A percentile compares a stretch with the other conserved stretches of the same genome.
Conservation (phyloP, 2,888 invertebrate species). For the Panopea generosa region DNA sequence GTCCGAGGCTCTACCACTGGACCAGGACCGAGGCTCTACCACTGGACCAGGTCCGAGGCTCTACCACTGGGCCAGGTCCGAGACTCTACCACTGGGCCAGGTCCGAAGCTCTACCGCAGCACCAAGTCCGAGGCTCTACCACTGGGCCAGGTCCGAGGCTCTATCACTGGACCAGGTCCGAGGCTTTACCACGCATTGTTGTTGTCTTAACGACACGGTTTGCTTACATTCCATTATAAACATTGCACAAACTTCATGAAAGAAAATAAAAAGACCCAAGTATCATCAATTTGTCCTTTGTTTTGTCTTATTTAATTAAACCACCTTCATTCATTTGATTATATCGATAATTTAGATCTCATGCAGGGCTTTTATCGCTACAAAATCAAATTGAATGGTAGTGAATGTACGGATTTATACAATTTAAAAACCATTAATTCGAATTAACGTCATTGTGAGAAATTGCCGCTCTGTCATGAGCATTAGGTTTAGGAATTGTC, state of each 20-base stretch:
- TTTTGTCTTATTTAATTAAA: slow-evolving; percentile 56
- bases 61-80: too few relatives aligned
- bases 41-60: too few relatives aligned
- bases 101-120: too few relatives aligned
- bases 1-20: too few relatives aligned
- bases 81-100: too few relatives aligned
- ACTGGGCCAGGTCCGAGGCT: too few relatives aligned
- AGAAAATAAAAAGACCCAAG: slow-evolving; percentile 54
- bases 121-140: too few relatives aligned
- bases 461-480: slow-evolving; percentile 35
- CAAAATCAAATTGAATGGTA: slow-evolving; percentile 59
- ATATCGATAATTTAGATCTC: slow-evolving; percentile 62
- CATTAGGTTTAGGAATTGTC: not conserved
- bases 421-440: slow-evolving; percentile 65
- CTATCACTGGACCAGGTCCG: too few relatives aligned
- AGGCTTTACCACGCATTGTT: too few relatives aligned
- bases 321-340: slow-evolving; percentile 55
- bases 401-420: slow-evolving; percentile 61
- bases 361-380: slow-evolving; percentile 48
- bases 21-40: too few relatives aligned
- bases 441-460: slow-evolving; percentile 60
- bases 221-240: slow-evolving; percentile 44
- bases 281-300: slow-evolving; percentile 58
- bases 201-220: too few relatives aligned
- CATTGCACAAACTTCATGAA: slow-evolving; percentile 59